These are phyloP conservation scores for Diorhabda elongata DNA, from an alignment of 1,140 invertebrate species.

Conservation along the genomic window DNA sequence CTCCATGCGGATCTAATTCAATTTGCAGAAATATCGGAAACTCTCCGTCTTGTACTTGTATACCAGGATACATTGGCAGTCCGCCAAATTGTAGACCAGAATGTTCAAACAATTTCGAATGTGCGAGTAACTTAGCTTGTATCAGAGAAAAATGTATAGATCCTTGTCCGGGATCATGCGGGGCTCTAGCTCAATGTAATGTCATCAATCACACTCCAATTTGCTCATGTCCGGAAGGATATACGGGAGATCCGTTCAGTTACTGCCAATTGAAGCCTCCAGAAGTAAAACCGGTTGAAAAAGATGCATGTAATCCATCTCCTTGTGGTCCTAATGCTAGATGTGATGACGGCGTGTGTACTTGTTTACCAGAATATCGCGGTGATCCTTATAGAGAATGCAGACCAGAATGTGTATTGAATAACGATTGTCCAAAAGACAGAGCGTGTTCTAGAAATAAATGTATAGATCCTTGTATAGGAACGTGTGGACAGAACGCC, in stretches of 20 bases:
- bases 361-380: conserved; percentile 65
- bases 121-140: conserved; percentile 62
- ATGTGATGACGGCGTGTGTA: conserved; percentile 60
- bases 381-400: conserved; percentile 71
- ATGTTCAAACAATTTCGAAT: conserved; percentile 67
- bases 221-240: conserved; percentile 55
- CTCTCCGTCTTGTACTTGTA: conserved; percentile 64
- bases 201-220: conserved; percentile 54
- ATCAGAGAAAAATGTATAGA: conserved; percentile 64
- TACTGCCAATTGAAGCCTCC: conserved; percentile 53
- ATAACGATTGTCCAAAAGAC: conserved; percentile 60
- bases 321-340: conserved; percentile 64
- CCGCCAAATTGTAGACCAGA: conserved; percentile 71
- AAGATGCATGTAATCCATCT: conserved; percentile 58
- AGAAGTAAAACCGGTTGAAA: conserved; percentile 38
- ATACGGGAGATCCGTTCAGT: conserved; percentile 60
- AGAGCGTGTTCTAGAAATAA: conserved; percentile 60
- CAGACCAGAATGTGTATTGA: conserved; percentile 68
- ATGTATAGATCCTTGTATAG: conserved; percentile 61
- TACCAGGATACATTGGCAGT: conserved; percentile 62
- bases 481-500: conserved; percentile 60
- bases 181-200: conserved; percentile 54
- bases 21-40: conserved; percentile 58
- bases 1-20: conserved; percentile 65
- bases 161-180: conserved; percentile 67